Evolutionary conservation across 1,140 invertebrate genomes (phyloP).

Genomic region (Orussus abietinus): DNA sequence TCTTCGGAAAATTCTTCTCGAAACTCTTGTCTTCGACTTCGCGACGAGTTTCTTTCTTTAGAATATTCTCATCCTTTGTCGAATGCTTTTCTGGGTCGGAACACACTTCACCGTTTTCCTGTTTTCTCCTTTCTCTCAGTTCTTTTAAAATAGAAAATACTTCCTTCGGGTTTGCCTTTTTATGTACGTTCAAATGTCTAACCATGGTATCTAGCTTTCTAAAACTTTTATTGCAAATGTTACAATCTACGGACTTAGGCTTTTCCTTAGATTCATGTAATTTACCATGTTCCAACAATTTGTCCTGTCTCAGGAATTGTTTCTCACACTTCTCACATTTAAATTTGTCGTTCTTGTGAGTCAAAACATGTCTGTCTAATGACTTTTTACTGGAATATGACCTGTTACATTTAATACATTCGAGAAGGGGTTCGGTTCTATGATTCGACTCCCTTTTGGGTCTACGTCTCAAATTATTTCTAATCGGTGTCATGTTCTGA

Average conservation of each 20-base stretch:
- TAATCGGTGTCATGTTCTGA: conserved; percentile 12
- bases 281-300: conserved; percentile 31
- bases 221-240: conserved; percentile 40
- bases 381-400: conserved; percentile 28
- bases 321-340: conserved; percentile 29
- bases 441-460: neutral
- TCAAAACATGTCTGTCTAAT: conserved; percentile 24
- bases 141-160: conserved; percentile 39
- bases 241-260: conserved; percentile 28
- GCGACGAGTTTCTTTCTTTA: neutral
- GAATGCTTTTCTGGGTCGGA: neutral
- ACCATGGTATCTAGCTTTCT: conserved; percentile 40
- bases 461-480: conserved; percentile 8
- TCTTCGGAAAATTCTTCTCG: neutral
- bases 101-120: conserved; percentile 16
- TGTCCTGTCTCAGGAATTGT: conserved; percentile 22
- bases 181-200: conserved; percentile 40
- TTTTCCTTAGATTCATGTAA: conserved; percentile 27
- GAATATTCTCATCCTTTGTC: neutral
- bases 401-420: conserved; percentile 26
- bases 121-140: conserved; percentile 34
- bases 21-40: conserved; percentile 5
- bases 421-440: conserved; percentile 9
- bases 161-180: conserved; percentile 35
- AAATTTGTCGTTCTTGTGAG: conserved; percentile 23